Percentiles rank a stretch among this genome's conserved stretches.
Conservation (phyloP, 1,140 invertebrate genomes). For the Melipona quadrifasciata region DNA sequence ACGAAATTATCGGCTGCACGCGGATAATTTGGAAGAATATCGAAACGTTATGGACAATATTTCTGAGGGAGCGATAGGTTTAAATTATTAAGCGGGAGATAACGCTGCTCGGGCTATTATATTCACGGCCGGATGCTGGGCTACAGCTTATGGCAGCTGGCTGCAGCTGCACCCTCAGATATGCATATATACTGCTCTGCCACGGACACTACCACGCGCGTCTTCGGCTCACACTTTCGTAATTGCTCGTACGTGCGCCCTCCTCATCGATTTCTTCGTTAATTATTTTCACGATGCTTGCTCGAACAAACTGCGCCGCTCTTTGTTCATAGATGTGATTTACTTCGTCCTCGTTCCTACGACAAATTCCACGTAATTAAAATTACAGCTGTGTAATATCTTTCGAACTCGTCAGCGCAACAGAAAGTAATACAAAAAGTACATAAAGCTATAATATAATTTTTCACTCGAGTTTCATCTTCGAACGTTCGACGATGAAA, state of each 20-base stretch:
- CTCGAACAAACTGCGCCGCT: neutral
- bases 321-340: neutral
- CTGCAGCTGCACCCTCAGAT: slow-evolving; percentile 24
- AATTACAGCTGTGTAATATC: too few species aligned
- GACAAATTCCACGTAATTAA: too few species aligned
- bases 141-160: neutral
- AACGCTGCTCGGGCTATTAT: neutral
- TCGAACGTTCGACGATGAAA: too few species aligned
- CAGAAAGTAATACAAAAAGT: too few species aligned
- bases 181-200: slow-evolving; percentile 1
- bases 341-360: too few species aligned
- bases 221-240: slow-evolving; percentile 17
- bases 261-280: neutral
- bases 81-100: neutral
- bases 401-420: too few species aligned
- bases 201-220: neutral
- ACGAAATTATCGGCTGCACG: too few species aligned
- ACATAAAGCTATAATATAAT: too few species aligned
- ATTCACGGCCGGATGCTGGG: neutral
- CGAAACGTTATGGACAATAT: neutral
- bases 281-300: slow-evolving; percentile 18
- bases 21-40: too few species aligned
- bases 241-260: neutral
- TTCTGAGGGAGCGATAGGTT: neutral
- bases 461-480: too few species aligned